Conservation (phyloP, 2,113 vertebrate species). For the Brachypodius melanocephalos region DNA sequence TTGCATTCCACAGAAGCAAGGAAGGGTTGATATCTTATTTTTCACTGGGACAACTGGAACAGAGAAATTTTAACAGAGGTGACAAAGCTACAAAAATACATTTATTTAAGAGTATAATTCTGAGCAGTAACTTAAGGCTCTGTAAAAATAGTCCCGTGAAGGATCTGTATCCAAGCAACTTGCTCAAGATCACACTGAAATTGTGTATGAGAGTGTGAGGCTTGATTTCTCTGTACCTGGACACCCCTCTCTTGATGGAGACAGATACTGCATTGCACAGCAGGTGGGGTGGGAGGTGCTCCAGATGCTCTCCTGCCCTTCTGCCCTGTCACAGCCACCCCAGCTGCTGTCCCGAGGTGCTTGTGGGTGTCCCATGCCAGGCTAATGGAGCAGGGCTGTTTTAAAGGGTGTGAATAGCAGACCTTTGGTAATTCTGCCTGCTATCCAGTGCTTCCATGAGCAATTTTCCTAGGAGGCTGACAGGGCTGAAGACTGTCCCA, state of each 20-base stretch:
- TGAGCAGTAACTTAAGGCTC: background rate
- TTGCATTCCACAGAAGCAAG: background rate
- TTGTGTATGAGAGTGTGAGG: background rate
- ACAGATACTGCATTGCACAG: background rate
- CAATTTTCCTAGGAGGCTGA: background rate
- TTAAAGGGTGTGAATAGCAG: background rate
- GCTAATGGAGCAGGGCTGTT: background rate
- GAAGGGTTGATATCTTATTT: background rate
- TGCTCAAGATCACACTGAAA: background rate
- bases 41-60: background rate
- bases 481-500: background rate
- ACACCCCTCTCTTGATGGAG: background rate
- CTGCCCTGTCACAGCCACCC: background rate
- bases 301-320: background rate
- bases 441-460: background rate
- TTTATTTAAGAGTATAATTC: background rate
- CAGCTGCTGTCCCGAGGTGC: background rate
- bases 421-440: background rate
- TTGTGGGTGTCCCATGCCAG: accelerated
- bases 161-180: background rate
- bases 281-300: background rate
- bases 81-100: background rate
- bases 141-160: background rate
- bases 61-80: background rate
- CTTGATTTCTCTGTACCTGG: background rate